These are phyloP conservation scores for Stratiomys singularior DNA, from an alignment of 2,888 invertebrate genomes.

Conservation along the genomic window DNA sequence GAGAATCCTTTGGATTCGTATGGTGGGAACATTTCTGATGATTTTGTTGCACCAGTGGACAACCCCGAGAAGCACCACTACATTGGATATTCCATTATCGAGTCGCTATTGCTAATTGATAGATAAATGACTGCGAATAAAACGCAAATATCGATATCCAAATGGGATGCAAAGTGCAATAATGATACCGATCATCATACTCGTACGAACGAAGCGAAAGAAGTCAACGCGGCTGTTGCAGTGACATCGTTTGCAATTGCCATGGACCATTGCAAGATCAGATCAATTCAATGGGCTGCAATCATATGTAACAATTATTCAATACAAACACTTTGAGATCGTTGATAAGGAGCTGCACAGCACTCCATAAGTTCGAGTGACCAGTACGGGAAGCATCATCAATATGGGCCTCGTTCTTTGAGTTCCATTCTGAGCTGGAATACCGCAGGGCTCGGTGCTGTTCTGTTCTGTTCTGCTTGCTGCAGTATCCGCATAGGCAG, in stretches of 20 bases:
- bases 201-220: conserved; percentile 28
- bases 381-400: conserved; percentile 35
- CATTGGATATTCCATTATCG: background rate
- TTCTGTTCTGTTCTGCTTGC: too few species aligned
- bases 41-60: too few species aligned
- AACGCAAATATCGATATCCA: conserved; percentile 33
- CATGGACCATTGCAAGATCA: conserved; percentile 44
- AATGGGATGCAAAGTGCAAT: conserved; percentile 41
- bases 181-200: conserved; percentile 42
- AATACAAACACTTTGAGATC: conserved; percentile 51
- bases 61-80: background rate
- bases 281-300: conserved; percentile 51
- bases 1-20: too few species aligned
- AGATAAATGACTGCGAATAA: conserved; percentile 41
- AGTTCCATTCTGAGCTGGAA: too few species aligned
- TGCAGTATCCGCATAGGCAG: background rate
- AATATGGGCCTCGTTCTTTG: background rate
- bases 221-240: conserved; percentile 28
- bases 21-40: too few species aligned
- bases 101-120: conserved; percentile 36
- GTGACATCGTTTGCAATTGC: conserved; percentile 20
- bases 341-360: conserved; percentile 45
- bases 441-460: too few species aligned
- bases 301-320: conserved; percentile 52
- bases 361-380: conserved; percentile 46